Evolutionary conservation across 2,797 vertebrate species (phyloP), one percentile per base, ranked within the genome.

Genomic region (Esox masquinongy): DNA sequence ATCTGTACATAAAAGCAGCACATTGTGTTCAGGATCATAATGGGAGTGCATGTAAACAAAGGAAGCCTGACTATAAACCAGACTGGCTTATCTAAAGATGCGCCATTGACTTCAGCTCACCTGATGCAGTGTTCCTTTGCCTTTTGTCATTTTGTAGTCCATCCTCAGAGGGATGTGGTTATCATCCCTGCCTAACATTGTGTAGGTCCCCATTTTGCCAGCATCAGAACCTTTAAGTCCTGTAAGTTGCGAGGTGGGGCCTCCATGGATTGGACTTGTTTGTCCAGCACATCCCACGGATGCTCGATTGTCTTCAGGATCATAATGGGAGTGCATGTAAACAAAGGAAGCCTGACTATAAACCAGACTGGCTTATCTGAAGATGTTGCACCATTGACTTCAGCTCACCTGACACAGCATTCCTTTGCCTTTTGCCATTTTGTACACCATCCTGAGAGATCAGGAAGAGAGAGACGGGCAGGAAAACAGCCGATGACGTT

Each of bases 401-500:
- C 4, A 22, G 72, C 56, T 36, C 29, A 78, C 77, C 53, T 78
- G 50, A 11, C 24, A 53, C 19, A 79, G 26, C 6, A 84, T 69
- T 17, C 90, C 90, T 83, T 89, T 69, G 43, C 82, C 87, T 1
- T 79, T 74, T 0, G 59, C 14, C 5, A 92, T 17, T 78, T 88
- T 87, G 19, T 78, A 56, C 0, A 90, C 1, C 70, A 90, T 73
- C 71, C 88, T 91, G 70, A 0, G 91, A 90, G 80, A 92, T 89
- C 77, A 91, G 76, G 19, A 87, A 87, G 15, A 92, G 84, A 16
- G 89, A 92, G 59, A 85, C 8, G 0, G 77, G 91, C 90, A 12
- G 90, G 72, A 78, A 91, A 89, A 90, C 91, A 90, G 70, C 91
- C 90, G 71, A 90, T 19, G 73, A 89, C 74, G 78, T 92, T 92